phyloP scores from a whole-genome alignment of 2,888 invertebrate species.

The Toxonevra muliebris region DNA sequence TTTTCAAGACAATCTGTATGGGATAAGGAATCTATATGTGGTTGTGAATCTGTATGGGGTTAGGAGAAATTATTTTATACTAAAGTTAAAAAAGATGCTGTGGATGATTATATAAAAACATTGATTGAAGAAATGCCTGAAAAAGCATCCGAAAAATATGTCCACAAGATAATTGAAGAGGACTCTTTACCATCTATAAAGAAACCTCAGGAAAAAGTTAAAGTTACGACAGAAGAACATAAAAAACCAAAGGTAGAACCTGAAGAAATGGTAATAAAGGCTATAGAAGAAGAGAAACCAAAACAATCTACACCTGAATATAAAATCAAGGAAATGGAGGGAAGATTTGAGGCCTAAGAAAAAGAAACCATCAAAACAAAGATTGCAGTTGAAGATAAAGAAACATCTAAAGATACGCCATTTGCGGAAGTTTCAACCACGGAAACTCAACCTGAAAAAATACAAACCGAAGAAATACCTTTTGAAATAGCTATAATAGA shows the following conservation, averaged over 20 bases:
- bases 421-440: background rate
- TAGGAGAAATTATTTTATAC: no score
- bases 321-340: constrained; percentile 34
- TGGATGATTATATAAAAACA: constrained; percentile 61
- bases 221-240: constrained; percentile 49
- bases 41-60: no score
- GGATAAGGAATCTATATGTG: no score
- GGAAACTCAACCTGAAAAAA: constrained; percentile 22
- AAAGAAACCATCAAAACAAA: constrained; percentile 60
- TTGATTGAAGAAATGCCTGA: constrained; percentile 56
- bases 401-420: constrained; percentile 10
- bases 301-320: constrained; percentile 27
- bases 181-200: constrained; percentile 44
- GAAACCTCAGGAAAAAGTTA: constrained; percentile 45
- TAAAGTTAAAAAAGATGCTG: constrained; percentile 60
- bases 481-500: constrained; percentile 46
- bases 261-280: constrained; percentile 62
- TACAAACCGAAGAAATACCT: constrained; percentile 1
- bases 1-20: no score
- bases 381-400: constrained; percentile 62
- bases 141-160: constrained; percentile 58
- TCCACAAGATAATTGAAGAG: constrained; percentile 53
- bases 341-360: constrained; percentile 44
- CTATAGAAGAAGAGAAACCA: constrained; percentile 57
- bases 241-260: constrained; percentile 65